phyloP scores from a whole-genome alignment of 2,113 vertebrate species.

The Crotophaga sulcirostris region DNA sequence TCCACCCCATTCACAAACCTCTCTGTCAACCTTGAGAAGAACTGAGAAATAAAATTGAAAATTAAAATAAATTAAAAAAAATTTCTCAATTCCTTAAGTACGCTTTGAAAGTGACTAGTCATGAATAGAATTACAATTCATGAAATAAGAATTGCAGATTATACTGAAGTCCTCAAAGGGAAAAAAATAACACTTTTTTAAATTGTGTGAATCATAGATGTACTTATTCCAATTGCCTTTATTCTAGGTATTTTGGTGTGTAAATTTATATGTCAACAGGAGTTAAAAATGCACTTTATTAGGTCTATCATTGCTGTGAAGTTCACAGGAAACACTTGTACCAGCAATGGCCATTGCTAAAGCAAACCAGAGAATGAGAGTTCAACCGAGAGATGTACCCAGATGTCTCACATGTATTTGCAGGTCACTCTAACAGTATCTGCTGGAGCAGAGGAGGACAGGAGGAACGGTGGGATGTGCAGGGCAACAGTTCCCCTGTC shows the following conservation, averaged over 20 bases:
- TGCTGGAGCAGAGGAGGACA: no score
- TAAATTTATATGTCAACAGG: accelerated
- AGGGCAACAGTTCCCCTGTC: not conserved
- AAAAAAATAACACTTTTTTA: not conserved
- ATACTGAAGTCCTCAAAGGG: not conserved
- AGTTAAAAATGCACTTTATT: not conserved
- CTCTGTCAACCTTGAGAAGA: conserved; percentile 92
- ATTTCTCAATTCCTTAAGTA: not conserved
- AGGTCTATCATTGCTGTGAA: not conserved
- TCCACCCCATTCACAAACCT: conserved; percentile 94
- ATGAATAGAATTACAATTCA: not conserved
- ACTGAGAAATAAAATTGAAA: conserved; percentile 75
- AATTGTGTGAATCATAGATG: not conserved
- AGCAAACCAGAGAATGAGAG: not conserved
- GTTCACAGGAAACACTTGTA: not conserved
- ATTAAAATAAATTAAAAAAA: not conserved
- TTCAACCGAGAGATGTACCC: not conserved
- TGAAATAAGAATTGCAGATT: not conserved
- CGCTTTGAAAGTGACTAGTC: not conserved
- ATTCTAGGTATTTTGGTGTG: not conserved
- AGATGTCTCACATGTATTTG: not conserved
- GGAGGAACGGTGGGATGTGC: accelerated
- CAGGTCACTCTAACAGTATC: not conserved
- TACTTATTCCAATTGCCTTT: not conserved
- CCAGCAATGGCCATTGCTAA: accelerated